A percentile compares a stretch with the other conserved stretches of the same genome.
Evolutionary conservation across 2,888 invertebrate genomes (phyloP).

Genomic region (Lithophane socia): DNA sequence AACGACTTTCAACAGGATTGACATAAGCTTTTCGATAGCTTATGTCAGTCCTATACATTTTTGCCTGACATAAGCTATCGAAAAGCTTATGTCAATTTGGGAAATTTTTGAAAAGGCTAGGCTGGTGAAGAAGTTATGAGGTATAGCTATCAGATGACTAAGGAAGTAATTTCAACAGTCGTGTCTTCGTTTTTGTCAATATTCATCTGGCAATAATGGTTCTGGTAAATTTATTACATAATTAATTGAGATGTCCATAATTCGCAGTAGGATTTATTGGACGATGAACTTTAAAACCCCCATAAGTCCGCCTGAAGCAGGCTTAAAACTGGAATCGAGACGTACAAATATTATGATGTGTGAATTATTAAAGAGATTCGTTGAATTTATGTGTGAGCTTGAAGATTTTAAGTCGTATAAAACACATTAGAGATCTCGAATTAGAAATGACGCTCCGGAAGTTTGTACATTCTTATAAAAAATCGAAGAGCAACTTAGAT

Average conservation of each 20-base stretch:
- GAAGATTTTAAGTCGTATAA: constrained; percentile 45
- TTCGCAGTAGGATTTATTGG: background rate
- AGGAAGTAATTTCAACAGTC: background rate
- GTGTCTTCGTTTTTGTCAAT: background rate
- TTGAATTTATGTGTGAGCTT: constrained; percentile 18
- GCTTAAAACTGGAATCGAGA: constrained; percentile 16
- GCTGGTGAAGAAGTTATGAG: too few species aligned
- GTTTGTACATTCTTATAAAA: constrained; percentile 44
- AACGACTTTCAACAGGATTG: too few species aligned
- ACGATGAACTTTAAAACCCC: background rate
- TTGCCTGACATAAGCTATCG: too few species aligned
- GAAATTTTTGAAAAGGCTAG: too few species aligned
- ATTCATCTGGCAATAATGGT: background rate
- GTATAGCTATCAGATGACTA: too few species aligned
- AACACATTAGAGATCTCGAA: constrained; percentile 53
- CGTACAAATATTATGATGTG: constrained; percentile 3
- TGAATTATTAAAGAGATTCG: constrained; percentile 24
- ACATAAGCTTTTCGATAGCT: too few species aligned
- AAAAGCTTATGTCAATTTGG: too few species aligned
- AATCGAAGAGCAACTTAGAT: constrained; percentile 31
- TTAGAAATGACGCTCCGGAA: constrained; percentile 53
- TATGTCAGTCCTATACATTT: too few species aligned
- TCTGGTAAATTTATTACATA: background rate
- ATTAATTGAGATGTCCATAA: background rate
- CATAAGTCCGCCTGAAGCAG: background rate